Conservation (phyloP, 2,797 vertebrate species). For the Adelosebastes latens region DNA sequence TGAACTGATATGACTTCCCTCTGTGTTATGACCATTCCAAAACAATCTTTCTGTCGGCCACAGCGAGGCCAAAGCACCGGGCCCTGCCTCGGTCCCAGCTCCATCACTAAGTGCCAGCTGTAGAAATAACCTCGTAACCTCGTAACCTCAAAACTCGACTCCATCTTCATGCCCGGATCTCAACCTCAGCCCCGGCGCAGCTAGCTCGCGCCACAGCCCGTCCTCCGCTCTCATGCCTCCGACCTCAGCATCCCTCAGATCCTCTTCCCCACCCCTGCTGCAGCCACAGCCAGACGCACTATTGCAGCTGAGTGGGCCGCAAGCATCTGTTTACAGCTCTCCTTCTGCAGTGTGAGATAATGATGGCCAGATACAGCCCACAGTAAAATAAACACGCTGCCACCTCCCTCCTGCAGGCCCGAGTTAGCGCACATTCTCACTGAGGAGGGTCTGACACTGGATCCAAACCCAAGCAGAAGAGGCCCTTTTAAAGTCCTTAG, state of each 20-base stretch:
- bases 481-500: conserved; percentile 1
- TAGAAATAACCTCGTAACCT: conserved; percentile 39
- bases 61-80: conserved; percentile 6
- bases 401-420: conserved; percentile 68
- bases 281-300: conserved; percentile 56
- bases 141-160: conserved; percentile 11
- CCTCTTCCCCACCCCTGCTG: conserved; percentile 36
- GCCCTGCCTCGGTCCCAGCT: not conserved
- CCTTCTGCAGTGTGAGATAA: conserved; percentile 80
- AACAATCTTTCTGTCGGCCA: conserved; percentile 51
- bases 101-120: conserved; percentile 9
- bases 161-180: conserved; percentile 9
- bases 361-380: conserved; percentile 76
- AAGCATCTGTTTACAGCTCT: conserved; percentile 78
- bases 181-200: conserved; percentile 15
- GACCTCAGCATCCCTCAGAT: conserved; percentile 57
- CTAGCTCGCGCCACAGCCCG: conserved; percentile 34
- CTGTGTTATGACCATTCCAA: conserved; percentile 67
- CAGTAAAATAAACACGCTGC: conserved; percentile 81
- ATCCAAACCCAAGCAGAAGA: conserved; percentile 32
- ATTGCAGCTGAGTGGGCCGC: conserved; percentile 67
- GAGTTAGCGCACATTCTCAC: conserved; percentile 34
- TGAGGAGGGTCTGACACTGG: conserved; percentile 51
- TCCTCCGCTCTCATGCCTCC: conserved; percentile 38
- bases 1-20: conserved; percentile 73